A percentile compares a stretch with the other conserved stretches of the same genome.
Evolutionary conservation across 2,888 invertebrate genomes (phyloP).

Genomic region (Sepiola atlantica): DNA sequence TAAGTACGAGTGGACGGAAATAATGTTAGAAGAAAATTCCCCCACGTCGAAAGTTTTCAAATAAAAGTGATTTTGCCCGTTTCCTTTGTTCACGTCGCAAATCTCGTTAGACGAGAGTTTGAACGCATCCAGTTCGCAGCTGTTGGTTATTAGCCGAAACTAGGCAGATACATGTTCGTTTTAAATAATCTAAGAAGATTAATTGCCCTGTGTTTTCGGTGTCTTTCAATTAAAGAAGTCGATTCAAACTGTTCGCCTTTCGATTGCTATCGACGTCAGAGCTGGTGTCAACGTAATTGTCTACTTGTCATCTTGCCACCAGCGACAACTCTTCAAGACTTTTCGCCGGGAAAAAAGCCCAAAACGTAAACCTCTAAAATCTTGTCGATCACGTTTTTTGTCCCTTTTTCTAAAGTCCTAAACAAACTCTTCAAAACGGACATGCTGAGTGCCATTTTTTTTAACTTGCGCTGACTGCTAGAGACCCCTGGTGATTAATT

Average conservation of each 20-base stretch:
- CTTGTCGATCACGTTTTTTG: neutral
- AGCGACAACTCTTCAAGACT: neutral
- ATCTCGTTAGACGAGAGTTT: neutral
- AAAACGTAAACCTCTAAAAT: neutral
- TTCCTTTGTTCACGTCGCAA: neutral
- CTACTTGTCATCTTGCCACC: neutral
- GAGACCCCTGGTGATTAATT: neutral
- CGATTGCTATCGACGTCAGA: conserved; percentile 8
- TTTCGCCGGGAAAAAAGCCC: neutral
- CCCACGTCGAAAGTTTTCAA: neutral
- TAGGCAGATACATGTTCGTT: conserved; percentile 12
- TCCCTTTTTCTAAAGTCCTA: neutral
- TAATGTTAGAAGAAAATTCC: neutral
- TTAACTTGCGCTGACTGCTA: neutral
- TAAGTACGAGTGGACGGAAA: too few relatives aligned
- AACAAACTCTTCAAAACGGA: neutral
- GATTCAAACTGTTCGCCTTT: neutral
- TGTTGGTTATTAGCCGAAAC: neutral
- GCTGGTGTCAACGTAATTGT: neutral
- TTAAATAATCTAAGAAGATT: conserved; percentile 24
- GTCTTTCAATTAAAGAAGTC: conserved; percentile 19
- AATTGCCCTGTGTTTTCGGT: neutral
- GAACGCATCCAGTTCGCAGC: neutral
- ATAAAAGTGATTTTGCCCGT: neutral
- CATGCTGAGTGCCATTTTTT: neutral